Evolutionary conservation across 92 coral and sea anemone genomes (phyloP), one percentile per base, ranked within the genome.

Genomic region (Actinostola sp.): DNA sequence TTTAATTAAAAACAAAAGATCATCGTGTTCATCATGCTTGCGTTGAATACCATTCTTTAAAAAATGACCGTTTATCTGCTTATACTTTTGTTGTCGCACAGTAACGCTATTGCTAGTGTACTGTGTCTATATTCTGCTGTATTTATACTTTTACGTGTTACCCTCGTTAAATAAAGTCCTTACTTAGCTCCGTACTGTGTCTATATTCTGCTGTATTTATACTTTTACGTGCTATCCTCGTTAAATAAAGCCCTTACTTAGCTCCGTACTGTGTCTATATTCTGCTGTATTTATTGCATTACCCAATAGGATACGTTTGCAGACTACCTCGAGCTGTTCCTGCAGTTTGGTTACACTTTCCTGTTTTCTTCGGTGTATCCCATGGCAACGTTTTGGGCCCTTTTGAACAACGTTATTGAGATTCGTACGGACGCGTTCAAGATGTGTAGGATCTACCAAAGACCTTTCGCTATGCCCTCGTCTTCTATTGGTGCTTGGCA

Each of bases 401-500:
- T 95, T 14, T 82, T 95, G 44, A 95, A 95, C 76, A 95, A 95
- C 63, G 97, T 95, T 30, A 80, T 88, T 28, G 99, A 95, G 75
- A 76, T 95, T 35, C 91, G 99, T 39, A 95, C 99, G 9, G 99
- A 95, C 46, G 99, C 97, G 21, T 95, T 95, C 76, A 95, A 95
- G 77, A 70, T 95, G 84, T 88, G 97, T 69, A 82, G 93, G 41
- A 88, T 95, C 57, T 88, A 70, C 77, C 99, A 95, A 69, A 78
- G 99, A 65, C 89, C 94, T 12, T 95, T 95, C 71, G 80, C 96
- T 1, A 60, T 77, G 45, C 95, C 95, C 15, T 82, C 99, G 1
- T 77, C 91, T 17, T 89, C 97, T 21, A 95, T 95, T 65, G 99
- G 99, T 10, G 99, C 97, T 12, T 95, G 99, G 99, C 99, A 95